Conservation (phyloP, 2,888 invertebrate genomes). For the Gisinianus flammeolus region DNA sequence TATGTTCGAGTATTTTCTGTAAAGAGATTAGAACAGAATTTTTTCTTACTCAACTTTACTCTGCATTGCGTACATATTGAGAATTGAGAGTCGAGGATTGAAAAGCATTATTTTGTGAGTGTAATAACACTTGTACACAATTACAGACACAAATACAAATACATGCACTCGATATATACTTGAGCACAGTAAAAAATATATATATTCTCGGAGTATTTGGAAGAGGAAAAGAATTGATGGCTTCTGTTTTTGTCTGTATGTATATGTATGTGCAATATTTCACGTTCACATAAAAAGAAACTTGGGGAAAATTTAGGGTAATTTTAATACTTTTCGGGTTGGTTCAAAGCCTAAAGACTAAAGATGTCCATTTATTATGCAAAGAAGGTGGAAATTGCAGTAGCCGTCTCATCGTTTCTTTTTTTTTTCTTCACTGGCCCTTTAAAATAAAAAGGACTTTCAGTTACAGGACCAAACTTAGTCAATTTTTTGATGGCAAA, state of each 20-base stretch:
- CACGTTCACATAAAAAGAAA: constrained; percentile 20
- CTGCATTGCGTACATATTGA: too few species aligned
- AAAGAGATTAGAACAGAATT: too few species aligned
- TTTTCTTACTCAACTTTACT: too few species aligned
- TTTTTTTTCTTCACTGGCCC: neutral
- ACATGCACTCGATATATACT: neutral
- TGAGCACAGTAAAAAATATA: neutral
- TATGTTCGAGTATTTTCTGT: too few species aligned
- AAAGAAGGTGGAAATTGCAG: constrained; percentile 14
- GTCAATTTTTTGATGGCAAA: constrained; percentile 16
- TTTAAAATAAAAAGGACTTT: constrained; percentile 28
- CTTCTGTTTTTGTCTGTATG: neutral
- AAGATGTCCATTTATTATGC: constrained; percentile 9
- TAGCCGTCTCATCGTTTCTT: neutral
- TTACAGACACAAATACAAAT: too few species aligned
- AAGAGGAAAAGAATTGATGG: too few species aligned
- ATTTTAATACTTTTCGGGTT: neutral
- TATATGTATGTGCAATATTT: constrained; percentile 7
- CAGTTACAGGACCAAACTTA: constrained; percentile 7
- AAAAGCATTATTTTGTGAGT: too few species aligned
- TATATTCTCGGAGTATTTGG: too few species aligned
- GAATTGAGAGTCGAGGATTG: too few species aligned
- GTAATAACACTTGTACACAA: too few species aligned
- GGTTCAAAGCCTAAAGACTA: neutral
- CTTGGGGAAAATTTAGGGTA: constrained; percentile 8